Percentiles rank a stretch among this genome's conserved stretches.
Conservation (phyloP, 2,797 vertebrate species). For the Ptychadena robeensis region DNA sequence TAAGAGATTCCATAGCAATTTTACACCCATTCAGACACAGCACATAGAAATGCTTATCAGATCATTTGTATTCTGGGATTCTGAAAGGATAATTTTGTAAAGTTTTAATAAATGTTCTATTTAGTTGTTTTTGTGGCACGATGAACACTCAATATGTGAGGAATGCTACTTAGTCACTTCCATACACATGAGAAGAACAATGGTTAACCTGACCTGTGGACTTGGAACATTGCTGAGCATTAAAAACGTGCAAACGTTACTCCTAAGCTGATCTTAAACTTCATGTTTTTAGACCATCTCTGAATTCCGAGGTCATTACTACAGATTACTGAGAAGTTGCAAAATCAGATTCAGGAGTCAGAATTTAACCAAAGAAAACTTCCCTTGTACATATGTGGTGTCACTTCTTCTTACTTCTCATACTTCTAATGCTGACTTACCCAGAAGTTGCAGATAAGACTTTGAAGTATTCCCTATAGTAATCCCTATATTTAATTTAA, state of each 20-base stretch:
- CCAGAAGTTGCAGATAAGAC: too few species aligned
- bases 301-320: background rate
- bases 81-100: too few species aligned
- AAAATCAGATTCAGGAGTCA: background rate
- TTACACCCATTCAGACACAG: too few species aligned
- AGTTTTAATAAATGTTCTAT: background rate
- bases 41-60: too few species aligned
- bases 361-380: too few species aligned
- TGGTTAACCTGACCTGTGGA: background rate
- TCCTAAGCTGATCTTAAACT: background rate
- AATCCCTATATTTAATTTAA: too few species aligned
- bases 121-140: background rate
- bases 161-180: background rate
- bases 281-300: background rate
- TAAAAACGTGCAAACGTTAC: background rate
- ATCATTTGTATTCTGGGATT: too few species aligned
- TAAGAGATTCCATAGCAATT: too few species aligned
- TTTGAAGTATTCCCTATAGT: too few species aligned
- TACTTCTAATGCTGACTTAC: background rate
- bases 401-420: background rate
- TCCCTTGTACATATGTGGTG: too few species aligned
- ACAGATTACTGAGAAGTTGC: background rate
- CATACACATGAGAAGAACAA: background rate
- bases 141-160: background rate
- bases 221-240: constrained; percentile 2